A percentile compares a stretch with the other conserved stretches of the same genome.
Evolutionary conservation across 2,888 invertebrate species (phyloP).

Genomic region (Sarcophaga rosellei): DNA sequence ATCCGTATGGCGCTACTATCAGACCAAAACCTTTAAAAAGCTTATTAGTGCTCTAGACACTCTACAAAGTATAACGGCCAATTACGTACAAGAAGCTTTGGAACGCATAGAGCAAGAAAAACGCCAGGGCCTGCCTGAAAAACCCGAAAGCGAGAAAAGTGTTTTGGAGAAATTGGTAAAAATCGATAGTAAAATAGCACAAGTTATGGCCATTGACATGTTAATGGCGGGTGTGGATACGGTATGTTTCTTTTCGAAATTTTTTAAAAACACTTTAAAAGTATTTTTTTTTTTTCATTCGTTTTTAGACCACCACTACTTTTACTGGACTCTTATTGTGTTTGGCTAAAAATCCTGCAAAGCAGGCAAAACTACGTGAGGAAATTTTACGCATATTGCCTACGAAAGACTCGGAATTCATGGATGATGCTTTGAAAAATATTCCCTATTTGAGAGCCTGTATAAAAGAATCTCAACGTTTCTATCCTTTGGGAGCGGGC

Average conservation of each 20-base stretch:
- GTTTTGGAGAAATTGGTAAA: slow-evolving; percentile 85
- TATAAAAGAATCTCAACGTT: slow-evolving; percentile 87
- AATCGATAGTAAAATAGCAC: slow-evolving; percentile 85
- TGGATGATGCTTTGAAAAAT: slow-evolving; percentile 81
- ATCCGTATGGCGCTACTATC: slow-evolving; percentile 71
- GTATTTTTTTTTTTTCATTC: neutral
- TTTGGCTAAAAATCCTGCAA: slow-evolving; percentile 85
- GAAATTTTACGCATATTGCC: slow-evolving; percentile 82
- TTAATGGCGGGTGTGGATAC: slow-evolving; percentile 88
- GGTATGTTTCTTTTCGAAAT: slow-evolving; percentile 81
- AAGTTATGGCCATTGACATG: slow-evolving; percentile 87
- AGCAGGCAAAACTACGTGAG: slow-evolving; percentile 85
- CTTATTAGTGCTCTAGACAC: slow-evolving; percentile 72
- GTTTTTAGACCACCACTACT: slow-evolving; percentile 73
- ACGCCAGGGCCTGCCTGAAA: slow-evolving; percentile 66
- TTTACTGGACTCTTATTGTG: slow-evolving; percentile 71
- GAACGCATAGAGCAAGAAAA: slow-evolving; percentile 70
- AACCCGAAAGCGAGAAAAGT: slow-evolving; percentile 71
- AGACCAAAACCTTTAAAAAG: slow-evolving; percentile 71
- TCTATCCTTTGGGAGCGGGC: slow-evolving; percentile 84
- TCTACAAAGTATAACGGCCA: slow-evolving; percentile 53
- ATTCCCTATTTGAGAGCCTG: slow-evolving; percentile 76
- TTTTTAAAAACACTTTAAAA: neutral
- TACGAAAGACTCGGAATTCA: slow-evolving; percentile 81
- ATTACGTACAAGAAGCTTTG: slow-evolving; percentile 78